phyloP scores from a whole-genome alignment of 2,113 vertebrate genomes.

The Manacus vitellinus region DNA sequence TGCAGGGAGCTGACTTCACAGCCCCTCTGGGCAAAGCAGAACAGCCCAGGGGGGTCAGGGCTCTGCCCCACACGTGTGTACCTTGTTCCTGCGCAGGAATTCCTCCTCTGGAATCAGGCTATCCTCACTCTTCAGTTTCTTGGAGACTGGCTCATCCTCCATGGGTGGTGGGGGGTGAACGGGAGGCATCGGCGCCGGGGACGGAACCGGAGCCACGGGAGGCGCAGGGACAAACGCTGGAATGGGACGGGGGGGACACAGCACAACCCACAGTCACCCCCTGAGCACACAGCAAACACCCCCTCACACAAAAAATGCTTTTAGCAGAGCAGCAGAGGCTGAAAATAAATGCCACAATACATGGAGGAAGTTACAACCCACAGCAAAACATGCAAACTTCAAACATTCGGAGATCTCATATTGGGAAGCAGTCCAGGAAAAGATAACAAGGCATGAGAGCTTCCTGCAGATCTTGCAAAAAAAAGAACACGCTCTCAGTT shows the following conservation, averaged over 20 bases:
- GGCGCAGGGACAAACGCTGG: slow-evolving; percentile 94
- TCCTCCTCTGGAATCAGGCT: slow-evolving; percentile 97
- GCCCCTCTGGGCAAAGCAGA: no score
- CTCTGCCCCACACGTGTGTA: not conserved
- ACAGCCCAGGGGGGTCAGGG: not conserved
- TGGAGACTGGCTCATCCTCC: slow-evolving; percentile 92
- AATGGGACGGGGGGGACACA: not conserved
- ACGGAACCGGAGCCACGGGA: slow-evolving; percentile 85
- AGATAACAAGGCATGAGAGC: not conserved
- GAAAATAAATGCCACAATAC: not conserved
- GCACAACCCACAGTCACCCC: not conserved
- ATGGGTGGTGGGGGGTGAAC: slow-evolving; percentile 88
- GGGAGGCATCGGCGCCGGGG: slow-evolving; percentile 85
- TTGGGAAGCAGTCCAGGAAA: slow-evolving; percentile 13
- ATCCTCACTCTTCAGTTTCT: slow-evolving; percentile 97
- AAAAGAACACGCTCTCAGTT: not conserved
- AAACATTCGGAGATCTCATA: not conserved
- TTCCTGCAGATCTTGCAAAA: slow-evolving; percentile 33
- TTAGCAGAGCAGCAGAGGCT: not conserved
- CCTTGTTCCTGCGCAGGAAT: slow-evolving; percentile 95
- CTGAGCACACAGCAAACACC: not conserved
- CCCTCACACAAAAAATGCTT: not conserved
- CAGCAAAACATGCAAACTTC: not conserved
- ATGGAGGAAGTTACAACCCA: not conserved
- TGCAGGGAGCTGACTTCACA: not conserved